These are phyloP conservation scores for Heliocidaris tuberculata DNA, from an alignment of 35 echinoderm and acorn worm species.

Conservation along the genomic window DNA sequence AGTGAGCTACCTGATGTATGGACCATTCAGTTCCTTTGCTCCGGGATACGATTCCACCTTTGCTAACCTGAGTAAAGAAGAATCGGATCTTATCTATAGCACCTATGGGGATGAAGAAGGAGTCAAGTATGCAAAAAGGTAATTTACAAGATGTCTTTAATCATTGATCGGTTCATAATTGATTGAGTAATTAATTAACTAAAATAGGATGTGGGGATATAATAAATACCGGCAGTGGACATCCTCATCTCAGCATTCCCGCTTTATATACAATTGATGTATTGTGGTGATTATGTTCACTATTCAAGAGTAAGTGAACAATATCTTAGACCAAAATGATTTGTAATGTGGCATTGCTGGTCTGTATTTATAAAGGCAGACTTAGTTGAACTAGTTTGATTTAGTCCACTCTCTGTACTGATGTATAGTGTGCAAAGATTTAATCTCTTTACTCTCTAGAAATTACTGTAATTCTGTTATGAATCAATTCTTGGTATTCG, in stretches of 20 bases:
- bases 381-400: too few species aligned
- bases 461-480: too few species aligned
- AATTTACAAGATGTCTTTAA: background rate
- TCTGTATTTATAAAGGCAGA: too few species aligned
- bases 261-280: too few species aligned
- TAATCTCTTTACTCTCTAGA: too few species aligned
- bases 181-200: background rate
- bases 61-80: slow-evolving; percentile 95
- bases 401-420: too few species aligned
- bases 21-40: slow-evolving; percentile 90
- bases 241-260: too few species aligned
- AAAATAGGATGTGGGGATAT: background rate
- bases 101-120: slow-evolving; percentile 95
- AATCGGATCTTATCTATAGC: slow-evolving; percentile 90
- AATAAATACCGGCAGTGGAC: background rate
- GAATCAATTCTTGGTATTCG: background rate
- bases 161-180: background rate
- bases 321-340: too few species aligned
- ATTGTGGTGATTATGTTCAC: too few species aligned
- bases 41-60: slow-evolving; percentile 89
- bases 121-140: slow-evolving; percentile 94
- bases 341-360: too few species aligned
- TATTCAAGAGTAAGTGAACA: too few species aligned
- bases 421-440: too few species aligned
- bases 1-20: slow-evolving; percentile 89